Conservation (phyloP, 1,140 invertebrate species). For the Scaptomyza montana region DNA sequence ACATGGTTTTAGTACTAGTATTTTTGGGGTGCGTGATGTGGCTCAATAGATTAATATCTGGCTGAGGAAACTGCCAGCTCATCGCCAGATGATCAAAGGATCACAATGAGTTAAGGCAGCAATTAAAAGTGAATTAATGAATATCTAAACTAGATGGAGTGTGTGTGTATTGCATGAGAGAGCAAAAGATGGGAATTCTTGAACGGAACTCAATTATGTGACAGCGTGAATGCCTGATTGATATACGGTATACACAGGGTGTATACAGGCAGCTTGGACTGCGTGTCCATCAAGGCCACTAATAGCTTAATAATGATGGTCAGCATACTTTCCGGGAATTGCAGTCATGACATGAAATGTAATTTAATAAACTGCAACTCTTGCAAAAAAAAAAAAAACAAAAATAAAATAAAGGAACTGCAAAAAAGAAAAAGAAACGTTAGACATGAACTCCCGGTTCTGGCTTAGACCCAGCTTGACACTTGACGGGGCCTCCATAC, state of each 20-base stretch:
- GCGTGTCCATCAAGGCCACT: conserved; percentile 51
- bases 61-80: conserved; percentile 36
- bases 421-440: conserved; percentile 5
- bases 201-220: conserved; percentile 27
- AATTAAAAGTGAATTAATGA: conserved; percentile 77
- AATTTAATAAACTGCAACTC: conserved; percentile 73
- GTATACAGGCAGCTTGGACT: not conserved
- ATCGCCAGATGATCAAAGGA: conserved; percentile 36
- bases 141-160: conserved; percentile 20
- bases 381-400: not conserved
- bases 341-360: conserved; percentile 53
- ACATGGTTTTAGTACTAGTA: conserved; percentile 26
- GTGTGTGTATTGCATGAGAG: conserved; percentile 4
- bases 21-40: conserved; percentile 29
- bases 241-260: conserved; percentile 1
- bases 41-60: conserved; percentile 22
- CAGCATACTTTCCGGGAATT: conserved; percentile 59
- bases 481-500: conserved; percentile 49
- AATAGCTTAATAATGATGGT: conserved; percentile 79
- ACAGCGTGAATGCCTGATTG: conserved; percentile 51
- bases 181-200: not conserved
- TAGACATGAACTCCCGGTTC: conserved; percentile 56
- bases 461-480: conserved; percentile 15
- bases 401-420: not conserved
- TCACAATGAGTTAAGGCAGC: conserved; percentile 29